phyloP scores from a whole-genome alignment of 2,113 vertebrate genomes.

The Microcebus murinus region DNA sequence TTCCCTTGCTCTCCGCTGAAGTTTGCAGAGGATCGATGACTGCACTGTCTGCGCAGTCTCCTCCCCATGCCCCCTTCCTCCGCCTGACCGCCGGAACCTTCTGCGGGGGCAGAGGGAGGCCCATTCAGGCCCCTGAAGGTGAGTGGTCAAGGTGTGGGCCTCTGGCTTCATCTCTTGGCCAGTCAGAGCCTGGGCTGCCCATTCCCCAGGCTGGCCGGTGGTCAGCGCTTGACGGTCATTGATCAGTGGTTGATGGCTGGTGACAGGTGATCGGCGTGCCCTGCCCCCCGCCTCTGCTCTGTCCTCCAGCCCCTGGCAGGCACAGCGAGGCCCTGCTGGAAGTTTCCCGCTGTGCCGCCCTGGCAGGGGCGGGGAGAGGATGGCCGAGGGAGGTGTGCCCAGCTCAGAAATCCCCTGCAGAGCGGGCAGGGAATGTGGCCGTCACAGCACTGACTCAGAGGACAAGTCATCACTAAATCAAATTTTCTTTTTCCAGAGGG shows the following conservation, averaged over 20 bases:
- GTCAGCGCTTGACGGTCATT: no score
- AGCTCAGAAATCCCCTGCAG: not conserved
- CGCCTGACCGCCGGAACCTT: not conserved
- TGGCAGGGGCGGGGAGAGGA: not conserved
- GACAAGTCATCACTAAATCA: not conserved
- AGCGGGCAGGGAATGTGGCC: no score
- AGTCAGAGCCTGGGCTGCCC: not conserved
- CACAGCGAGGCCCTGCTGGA: not conserved
- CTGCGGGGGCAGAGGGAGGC: not conserved
- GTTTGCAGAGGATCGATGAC: not conserved
- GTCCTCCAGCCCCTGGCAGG: no score
- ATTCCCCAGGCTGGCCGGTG: no score
- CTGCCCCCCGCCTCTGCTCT: not conserved
- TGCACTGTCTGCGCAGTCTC: not conserved
- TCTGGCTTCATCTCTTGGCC: not conserved
- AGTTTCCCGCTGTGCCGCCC: not conserved
- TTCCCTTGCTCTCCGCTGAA: fast-evolving
- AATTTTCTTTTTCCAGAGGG: not conserved
- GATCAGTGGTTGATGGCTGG: not conserved
- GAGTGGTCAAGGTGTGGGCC: fast-evolving
- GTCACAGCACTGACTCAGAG: not conserved
- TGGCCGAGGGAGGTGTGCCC: fast-evolving
- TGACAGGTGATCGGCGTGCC: fast-evolving
- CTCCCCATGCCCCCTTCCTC: fast-evolving
- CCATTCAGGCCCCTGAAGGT: not conserved